Base-by-base conservation (phyloP, 2,888 invertebrate species). In the Congeria kusceri region DNA sequence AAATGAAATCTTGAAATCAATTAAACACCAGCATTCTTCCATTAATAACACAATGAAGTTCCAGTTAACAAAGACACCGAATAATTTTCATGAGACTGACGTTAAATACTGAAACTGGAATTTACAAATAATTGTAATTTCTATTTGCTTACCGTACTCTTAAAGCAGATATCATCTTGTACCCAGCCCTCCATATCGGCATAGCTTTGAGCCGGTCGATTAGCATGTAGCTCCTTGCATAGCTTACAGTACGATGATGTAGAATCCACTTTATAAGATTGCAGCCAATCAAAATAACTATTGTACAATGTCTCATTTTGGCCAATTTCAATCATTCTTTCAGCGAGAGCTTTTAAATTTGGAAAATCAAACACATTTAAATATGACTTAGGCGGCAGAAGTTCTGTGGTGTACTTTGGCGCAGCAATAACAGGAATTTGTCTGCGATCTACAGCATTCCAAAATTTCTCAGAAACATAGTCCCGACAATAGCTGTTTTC, bases 381-480 rank as follows among this genome's bases (percentile, higher is more conserved):
- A 56, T 75, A 84, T 3, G 80, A 80, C 82, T 77, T 64, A 66
- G 73, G 68, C 5, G 77, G 76, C 9, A 84, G 72, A 1, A 70
- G 61, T 27, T 77, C 78, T 23, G 68, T 70, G 25, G 83, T 80
- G 5, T 74, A 76, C 18, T 74, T 77, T 46, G 85, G 85, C 32
- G 88, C 87, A 5, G 83, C 80, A 39, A 90, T 89, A 5, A 90
- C 84, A 1, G 89, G 89, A 28, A 90, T 83, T 44, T 87, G 86
- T 2, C 78, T 65, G 28, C 86, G 63, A 11, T 65, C 32, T 29
- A 88, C 59, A 1, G 88, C 82, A 27, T 81, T 74, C 88, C 88
- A 89, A 64, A 84, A 89, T 68, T 90, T 90, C 58, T 90, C 89
- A 0, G 86, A 84, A 23, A 90, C 77, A 64, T 90, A 90, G 39